Percentiles rank a stretch among this genome's conserved stretches.
Evolutionary conservation across 2,888 invertebrate genomes (phyloP).

Genomic region (Neoscelio sp.): DNA sequence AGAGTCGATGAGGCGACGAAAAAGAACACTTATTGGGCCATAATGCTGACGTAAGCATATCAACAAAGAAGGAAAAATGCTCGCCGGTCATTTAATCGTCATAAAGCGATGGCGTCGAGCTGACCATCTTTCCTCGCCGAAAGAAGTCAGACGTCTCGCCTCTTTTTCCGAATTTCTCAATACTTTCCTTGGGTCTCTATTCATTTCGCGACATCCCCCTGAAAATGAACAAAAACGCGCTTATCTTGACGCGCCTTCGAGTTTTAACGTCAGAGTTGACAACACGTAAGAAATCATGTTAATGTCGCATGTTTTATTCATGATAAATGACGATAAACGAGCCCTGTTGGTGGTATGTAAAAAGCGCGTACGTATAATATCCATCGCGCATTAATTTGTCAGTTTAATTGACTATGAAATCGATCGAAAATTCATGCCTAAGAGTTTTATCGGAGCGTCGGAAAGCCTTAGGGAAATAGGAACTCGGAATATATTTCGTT

Average conservation of each 20-base stretch:
- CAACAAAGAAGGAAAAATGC: slow-evolving; percentile 50
- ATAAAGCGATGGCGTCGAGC: slow-evolving; percentile 51
- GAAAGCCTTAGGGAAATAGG: slow-evolving; percentile 32
- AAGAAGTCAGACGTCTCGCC: too few relatives aligned
- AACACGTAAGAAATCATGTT: slow-evolving; percentile 46
- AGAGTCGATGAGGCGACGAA: slow-evolving; percentile 54
- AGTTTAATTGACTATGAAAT: slow-evolving; percentile 66
- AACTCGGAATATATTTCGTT: slow-evolving; percentile 56
- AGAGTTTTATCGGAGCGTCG: slow-evolving; percentile 10
- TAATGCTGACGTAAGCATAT: slow-evolving; percentile 65
- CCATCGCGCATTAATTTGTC: slow-evolving; percentile 63
- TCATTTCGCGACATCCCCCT: too few relatives aligned
- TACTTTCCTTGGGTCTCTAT: too few relatives aligned
- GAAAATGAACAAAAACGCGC: neutral
- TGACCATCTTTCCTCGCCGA: neutral
- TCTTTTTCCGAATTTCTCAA: too few relatives aligned
- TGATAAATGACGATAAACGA: slow-evolving; percentile 52
- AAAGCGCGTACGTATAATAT: slow-evolving; percentile 41
- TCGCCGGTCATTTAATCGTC: slow-evolving; percentile 55
- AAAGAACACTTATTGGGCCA: slow-evolving; percentile 65
- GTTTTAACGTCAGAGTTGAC: slow-evolving; percentile 19
- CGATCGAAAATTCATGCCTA: slow-evolving; percentile 61
- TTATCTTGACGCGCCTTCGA: slow-evolving; percentile 23
- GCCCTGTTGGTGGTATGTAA: slow-evolving; percentile 16
- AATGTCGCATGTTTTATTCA: slow-evolving; percentile 60